Conservation (phyloP, 2,113 vertebrate species). For the Colaptes auratus region DNA sequence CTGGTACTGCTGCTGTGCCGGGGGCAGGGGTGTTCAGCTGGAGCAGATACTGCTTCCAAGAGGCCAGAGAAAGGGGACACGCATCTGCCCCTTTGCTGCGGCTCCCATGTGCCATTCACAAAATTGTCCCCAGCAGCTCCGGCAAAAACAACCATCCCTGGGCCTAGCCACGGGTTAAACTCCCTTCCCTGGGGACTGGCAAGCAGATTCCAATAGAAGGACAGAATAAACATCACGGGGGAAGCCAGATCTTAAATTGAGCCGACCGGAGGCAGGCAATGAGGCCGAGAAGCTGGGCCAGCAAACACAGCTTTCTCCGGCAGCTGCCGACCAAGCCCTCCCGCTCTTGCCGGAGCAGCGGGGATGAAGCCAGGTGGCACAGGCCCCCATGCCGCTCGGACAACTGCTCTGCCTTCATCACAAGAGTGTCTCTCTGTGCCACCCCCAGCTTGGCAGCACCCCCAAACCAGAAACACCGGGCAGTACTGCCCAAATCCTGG, state of each 20-base stretch:
- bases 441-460: not conserved
- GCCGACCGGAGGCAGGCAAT: not conserved
- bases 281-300: not conserved
- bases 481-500: not conserved
- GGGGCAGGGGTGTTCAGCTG: too few species aligned
- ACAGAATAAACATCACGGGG: not conserved
- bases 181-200: not conserved
- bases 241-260: not conserved
- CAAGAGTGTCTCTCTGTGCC: not conserved
- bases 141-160: not conserved
- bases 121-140: not conserved
- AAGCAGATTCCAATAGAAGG: not conserved
- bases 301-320: not conserved
- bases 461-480: not conserved
- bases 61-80: not conserved
- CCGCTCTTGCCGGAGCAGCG: not conserved
- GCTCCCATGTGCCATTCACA: not conserved
- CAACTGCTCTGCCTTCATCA: not conserved
- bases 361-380: not conserved
- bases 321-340: not conserved
- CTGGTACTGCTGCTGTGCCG: not conserved
- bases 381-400: rapidly evolving
- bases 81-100: not conserved
- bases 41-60: not conserved
- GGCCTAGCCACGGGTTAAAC: not conserved